phyloP scores from a whole-genome alignment of 2,797 vertebrate species.

The Coreius guichenoti region DNA sequence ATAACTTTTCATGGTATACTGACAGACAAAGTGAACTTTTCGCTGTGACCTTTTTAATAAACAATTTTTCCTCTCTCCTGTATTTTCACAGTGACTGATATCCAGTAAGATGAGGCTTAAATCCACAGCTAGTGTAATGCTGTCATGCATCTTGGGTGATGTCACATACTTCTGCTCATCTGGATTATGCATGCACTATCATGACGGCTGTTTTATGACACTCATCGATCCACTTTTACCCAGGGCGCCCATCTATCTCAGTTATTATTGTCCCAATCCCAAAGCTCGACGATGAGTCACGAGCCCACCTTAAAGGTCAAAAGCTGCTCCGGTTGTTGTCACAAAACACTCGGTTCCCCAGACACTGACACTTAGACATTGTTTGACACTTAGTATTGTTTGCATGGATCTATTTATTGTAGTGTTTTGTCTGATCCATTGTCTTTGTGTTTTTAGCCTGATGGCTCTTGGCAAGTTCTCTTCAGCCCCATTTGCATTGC shows the following conservation, averaged over 20 bases:
- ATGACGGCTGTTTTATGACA: constrained; percentile 62
- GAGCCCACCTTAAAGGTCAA: constrained; percentile 70
- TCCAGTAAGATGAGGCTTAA: constrained; percentile 24
- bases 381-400: constrained; percentile 7
- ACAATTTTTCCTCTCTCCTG: background rate
- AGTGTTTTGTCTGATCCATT: constrained; percentile 56
- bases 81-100: background rate
- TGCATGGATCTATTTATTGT: constrained; percentile 28
- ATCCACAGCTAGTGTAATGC: constrained; percentile 16
- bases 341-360: background rate
- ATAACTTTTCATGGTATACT: background rate
- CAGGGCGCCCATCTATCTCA: constrained; percentile 68
- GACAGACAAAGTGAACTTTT: background rate
- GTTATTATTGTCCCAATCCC: constrained; percentile 66
- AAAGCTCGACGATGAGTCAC: constrained; percentile 58
- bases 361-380: background rate
- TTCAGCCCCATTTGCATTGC: constrained; percentile 63
- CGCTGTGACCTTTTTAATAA: constrained; percentile 14
- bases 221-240: constrained; percentile 67
- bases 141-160: background rate
- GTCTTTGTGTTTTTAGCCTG: constrained; percentile 46
- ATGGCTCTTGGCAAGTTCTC: constrained; percentile 53
- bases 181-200: constrained; percentile 58
- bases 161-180: constrained; percentile 49
- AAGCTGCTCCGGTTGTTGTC: constrained; percentile 48